Conservation (phyloP, 2,888 invertebrate species). For the Dicroscelio sp. region DNA sequence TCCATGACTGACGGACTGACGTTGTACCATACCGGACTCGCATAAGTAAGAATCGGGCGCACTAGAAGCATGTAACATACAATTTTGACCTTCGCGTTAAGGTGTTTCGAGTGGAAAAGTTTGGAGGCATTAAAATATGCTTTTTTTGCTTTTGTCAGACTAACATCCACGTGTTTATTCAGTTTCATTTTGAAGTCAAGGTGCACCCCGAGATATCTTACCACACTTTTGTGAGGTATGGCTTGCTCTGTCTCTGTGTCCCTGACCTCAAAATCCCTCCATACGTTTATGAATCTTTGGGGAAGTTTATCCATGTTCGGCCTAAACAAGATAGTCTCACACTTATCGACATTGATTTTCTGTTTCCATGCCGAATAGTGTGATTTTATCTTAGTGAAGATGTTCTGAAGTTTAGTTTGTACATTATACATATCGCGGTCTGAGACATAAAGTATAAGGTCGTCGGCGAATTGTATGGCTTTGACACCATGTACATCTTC, state of each 20-base stretch:
- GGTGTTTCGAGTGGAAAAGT: constrained; percentile 27
- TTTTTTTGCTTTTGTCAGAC: constrained; percentile 46
- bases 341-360: constrained; percentile 58
- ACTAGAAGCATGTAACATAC: constrained; percentile 63
- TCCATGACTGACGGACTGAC: constrained; percentile 59
- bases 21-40: constrained; percentile 65
- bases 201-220: neutral
- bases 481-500: neutral
- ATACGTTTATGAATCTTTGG: neutral
- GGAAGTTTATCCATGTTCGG: neutral
- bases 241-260: neutral
- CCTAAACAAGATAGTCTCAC: neutral
- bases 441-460: constrained; percentile 47
- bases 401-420: constrained; percentile 40
- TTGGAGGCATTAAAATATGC: constrained; percentile 49
- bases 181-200: neutral
- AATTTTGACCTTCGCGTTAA: constrained; percentile 63
- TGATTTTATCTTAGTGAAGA: too few species aligned
- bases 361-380: constrained; percentile 73
- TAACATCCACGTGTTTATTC: neutral
- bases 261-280: neutral
- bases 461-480: constrained; percentile 75
- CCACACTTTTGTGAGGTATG: neutral
- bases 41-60: constrained; percentile 68
- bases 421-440: neutral